phyloP scores from a whole-genome alignment of 2,113 vertebrate species.

The Prochilodus magdalenae region DNA sequence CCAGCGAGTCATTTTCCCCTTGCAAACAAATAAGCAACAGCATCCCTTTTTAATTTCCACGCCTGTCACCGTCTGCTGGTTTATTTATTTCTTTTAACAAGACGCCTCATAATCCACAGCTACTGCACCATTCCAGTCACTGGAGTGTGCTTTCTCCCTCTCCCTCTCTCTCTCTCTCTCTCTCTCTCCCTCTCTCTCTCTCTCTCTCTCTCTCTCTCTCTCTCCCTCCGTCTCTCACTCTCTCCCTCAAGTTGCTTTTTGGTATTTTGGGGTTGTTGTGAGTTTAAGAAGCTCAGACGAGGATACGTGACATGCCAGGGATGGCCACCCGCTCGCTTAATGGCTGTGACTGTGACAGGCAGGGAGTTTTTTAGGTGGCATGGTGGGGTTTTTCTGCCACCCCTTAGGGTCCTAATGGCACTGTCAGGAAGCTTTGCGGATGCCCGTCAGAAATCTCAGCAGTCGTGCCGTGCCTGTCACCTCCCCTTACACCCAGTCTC shows the following conservation, averaged over 20 bases:
- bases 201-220: neutral
- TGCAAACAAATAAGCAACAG: slow-evolving; percentile 63
- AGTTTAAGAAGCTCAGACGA: slow-evolving; percentile 28
- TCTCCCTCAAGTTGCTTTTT: neutral
- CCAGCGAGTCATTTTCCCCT: slow-evolving; percentile 62
- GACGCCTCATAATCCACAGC: slow-evolving; percentile 21
- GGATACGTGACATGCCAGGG: slow-evolving; percentile 32
- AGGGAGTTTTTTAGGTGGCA: slow-evolving; percentile 29
- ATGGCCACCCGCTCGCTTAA: slow-evolving; percentile 37
- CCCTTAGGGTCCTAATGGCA: slow-evolving; percentile 47
- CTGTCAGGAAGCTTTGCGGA: slow-evolving; percentile 33
- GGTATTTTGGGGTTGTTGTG: slow-evolving; percentile 8
- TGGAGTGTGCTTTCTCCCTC: neutral
- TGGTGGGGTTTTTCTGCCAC: slow-evolving; percentile 14
- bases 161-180: too few species aligned
- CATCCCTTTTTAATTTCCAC: slow-evolving; percentile 71
- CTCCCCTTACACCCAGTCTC: slow-evolving; percentile 71
- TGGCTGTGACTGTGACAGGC: slow-evolving; percentile 46
- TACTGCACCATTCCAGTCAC: neutral
- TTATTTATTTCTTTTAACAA: slow-evolving; percentile 63
- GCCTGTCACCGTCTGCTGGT: slow-evolving; percentile 66
- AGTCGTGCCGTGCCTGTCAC: slow-evolving; percentile 63
- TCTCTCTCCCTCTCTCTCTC: neutral
- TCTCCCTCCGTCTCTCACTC: neutral
- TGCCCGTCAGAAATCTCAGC: slow-evolving; percentile 35